Evolutionary conservation across 2,888 invertebrate species (phyloP).

Genomic region (Strigamia transsilvanica): DNA sequence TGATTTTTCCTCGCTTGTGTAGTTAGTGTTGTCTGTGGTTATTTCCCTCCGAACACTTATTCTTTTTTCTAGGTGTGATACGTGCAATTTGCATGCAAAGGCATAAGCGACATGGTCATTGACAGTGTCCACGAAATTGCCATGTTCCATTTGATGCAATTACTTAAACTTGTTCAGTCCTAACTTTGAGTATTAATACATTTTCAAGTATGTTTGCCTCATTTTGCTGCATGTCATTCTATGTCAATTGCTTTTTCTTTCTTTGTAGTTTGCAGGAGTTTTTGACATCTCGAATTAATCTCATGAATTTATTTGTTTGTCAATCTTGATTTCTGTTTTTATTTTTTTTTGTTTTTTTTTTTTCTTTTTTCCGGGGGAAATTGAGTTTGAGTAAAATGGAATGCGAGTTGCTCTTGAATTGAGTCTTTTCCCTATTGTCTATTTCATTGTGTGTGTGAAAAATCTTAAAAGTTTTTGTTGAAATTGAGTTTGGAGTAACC

Average conservation of each 20-base stretch:
- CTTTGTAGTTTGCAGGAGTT: not conserved
- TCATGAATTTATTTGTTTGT: not conserved
- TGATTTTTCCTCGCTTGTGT: not conserved
- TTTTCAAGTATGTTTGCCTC: not conserved
- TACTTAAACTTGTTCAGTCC: not conserved
- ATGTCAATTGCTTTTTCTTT: not conserved
- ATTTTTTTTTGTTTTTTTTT: not conserved
- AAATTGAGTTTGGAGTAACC: conserved; percentile 34
- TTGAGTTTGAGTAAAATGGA: not conserved
- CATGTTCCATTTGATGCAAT: not conserved
- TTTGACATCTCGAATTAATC: not conserved
- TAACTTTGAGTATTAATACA: not conserved
- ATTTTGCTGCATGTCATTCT: not conserved
- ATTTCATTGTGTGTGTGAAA: conserved; percentile 24
- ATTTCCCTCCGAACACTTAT: not conserved
- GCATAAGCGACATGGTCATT: not conserved
- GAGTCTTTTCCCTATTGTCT: not conserved
- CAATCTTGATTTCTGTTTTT: not conserved
- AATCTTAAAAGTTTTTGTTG: conserved; percentile 19
- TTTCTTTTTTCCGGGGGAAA: not conserved
- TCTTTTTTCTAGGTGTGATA: conserved; percentile 1
- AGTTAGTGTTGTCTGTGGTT: conserved; percentile 12
- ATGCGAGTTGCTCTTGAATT: not conserved
- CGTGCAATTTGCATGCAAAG: conserved; percentile 6
- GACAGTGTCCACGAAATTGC: not conserved